phyloP scores from a whole-genome alignment of 2,113 vertebrate genomes.

The Thamnaconus septentrionalis region DNA sequence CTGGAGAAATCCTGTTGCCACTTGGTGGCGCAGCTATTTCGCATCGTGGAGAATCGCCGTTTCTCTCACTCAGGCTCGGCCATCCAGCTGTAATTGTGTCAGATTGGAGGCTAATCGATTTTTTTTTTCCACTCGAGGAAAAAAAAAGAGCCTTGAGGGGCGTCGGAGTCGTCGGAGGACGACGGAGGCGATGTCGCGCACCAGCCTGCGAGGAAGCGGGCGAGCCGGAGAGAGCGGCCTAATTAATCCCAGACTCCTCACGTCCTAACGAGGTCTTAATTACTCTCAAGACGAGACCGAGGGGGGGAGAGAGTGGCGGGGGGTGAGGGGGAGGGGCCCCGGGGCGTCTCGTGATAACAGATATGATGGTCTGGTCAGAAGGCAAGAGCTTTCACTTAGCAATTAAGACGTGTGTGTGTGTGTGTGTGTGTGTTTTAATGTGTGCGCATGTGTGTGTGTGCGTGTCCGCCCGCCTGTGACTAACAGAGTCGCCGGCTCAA shows the following conservation, averaged over 20 bases:
- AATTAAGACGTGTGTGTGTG: conserved; percentile 43
- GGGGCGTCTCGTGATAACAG: conserved; percentile 38
- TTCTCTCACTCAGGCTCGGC: conserved; percentile 15
- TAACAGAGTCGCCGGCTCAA: conserved; percentile 66
- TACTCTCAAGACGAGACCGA: conserved; percentile 65
- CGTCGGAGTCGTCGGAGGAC: no score
- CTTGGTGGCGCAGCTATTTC: no score
- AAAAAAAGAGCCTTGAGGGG: no score
- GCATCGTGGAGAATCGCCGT: no score
- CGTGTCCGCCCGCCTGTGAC: conserved; percentile 34
- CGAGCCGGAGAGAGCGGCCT: conserved; percentile 47
- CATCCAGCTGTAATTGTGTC: conserved; percentile 53
- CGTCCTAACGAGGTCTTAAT: conserved; percentile 69
- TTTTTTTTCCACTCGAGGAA: no score
- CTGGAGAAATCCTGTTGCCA: no score
- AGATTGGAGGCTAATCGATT: conserved; percentile 54
- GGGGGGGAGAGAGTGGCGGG: not conserved
- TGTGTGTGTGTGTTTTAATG: conserved; percentile 28
- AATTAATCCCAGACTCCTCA: conserved; percentile 63
- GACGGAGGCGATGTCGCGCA: not conserved
- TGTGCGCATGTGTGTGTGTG: conserved; percentile 26
- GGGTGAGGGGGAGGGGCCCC: not conserved
- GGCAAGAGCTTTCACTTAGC: conserved; percentile 56
- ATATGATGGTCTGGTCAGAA: conserved; percentile 64
- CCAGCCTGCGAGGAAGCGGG: conserved; percentile 27